phyloP scores from a whole-genome alignment of 2,797 vertebrate species.

The Leuciscus waleckii region DNA sequence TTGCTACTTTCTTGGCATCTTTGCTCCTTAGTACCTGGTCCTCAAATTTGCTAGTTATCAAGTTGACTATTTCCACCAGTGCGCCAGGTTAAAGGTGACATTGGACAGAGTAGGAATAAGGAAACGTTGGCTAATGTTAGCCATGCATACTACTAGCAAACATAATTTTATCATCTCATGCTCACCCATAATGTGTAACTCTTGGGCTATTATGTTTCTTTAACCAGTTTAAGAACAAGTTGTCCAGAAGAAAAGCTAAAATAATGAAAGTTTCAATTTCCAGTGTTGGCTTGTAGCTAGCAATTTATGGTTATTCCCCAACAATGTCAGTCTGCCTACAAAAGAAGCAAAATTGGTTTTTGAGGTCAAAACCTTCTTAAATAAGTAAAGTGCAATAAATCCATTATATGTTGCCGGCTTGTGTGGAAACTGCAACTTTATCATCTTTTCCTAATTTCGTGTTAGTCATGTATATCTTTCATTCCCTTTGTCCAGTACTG shows the following conservation, averaged over 20 bases:
- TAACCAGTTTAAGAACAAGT: conserved; percentile 63
- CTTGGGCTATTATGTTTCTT: conserved; percentile 66
- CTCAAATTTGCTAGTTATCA: neutral
- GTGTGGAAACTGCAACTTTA: conserved; percentile 6
- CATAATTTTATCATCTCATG: conserved; percentile 64
- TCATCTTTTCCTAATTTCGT: conserved; percentile 5
- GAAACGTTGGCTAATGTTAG: conserved; percentile 48
- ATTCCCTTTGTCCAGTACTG: conserved; percentile 1
- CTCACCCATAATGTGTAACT: conserved; percentile 57
- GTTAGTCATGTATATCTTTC: conserved; percentile 18
- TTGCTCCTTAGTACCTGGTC: neutral
- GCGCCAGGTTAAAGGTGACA: conserved; percentile 64
- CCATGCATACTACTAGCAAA: conserved; percentile 61
- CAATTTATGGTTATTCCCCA: conserved; percentile 26
- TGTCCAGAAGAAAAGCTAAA: conserved; percentile 56
- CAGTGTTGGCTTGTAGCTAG: conserved; percentile 57
- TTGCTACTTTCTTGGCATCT: neutral
- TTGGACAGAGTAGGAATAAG: conserved; percentile 57
- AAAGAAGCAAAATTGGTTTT: neutral
- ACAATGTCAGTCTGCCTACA: neutral
- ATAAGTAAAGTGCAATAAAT: conserved; percentile 17
- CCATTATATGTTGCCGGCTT: neutral
- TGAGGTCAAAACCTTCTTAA: neutral
- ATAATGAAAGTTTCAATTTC: conserved; percentile 54
- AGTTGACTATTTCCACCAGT: conserved; percentile 31